Base-by-base conservation (phyloP, 2,113 vertebrate genomes). In the Etheostoma spectabile region DNA sequence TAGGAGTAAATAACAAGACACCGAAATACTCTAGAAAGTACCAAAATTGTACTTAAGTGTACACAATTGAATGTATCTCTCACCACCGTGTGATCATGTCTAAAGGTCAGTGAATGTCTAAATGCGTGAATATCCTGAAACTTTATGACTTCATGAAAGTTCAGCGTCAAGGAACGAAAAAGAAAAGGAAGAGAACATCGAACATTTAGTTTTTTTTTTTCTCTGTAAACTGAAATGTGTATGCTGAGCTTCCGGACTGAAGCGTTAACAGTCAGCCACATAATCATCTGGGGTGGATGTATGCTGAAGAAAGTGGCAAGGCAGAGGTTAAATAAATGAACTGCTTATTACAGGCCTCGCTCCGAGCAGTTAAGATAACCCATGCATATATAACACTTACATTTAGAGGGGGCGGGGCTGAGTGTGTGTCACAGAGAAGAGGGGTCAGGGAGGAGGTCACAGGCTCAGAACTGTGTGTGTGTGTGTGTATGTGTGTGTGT, bases 351-450 rank as follows among this genome's bases (percentile, higher is more conserved):
- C 67, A 49, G 75, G 64, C 83, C 74, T 78, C 35, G 72, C 53
- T 86, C 57, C 52, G 64, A 80, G 82, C 67, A 88, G 74, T 87
- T 89, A 82, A 86, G 69, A 19, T 82, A 91, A 89, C 64, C 74
- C 89, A 92, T 85, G 90, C 89, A 92, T 92, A 90, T 84, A 93
- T 90, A 91, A 90, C 65, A 77, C 77, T 81, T 85, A 90, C 33
- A 83, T 75, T 91, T 61, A 79, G 77, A 74, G 79, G 69, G 69
- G 77, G 83, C 14, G 51, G 52, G 66, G 53, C 62, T 80, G 84
- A 75, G 79, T 78, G 80, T 77, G 77, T 74, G 84, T 79, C 59
- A 49, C 57, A 78, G 49, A 85, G 62, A 78, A 66, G 66, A 48
- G 38, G 77, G 87, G 91, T 90, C 89, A 88, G 59, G 52, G 61